Evolutionary conservation across 2,113 vertebrate genomes (phyloP).

Genomic region (Caranx ignobilis): DNA sequence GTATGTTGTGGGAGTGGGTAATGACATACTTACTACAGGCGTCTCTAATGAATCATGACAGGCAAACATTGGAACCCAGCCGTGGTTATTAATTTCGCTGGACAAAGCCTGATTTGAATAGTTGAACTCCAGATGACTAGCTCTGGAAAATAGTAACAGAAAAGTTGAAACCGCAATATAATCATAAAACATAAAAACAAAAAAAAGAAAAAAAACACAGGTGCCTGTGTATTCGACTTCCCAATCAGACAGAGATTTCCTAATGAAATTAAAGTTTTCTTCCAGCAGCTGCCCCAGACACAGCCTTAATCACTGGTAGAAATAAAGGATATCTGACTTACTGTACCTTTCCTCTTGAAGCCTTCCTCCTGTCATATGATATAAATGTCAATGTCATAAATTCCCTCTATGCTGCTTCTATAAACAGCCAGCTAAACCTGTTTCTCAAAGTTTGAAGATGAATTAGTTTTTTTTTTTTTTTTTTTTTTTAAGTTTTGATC

Average conservation of each 20-base stretch:
- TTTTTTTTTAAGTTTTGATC: too few species aligned
- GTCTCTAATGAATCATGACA: constrained; percentile 65
- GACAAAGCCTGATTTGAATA: constrained; percentile 48
- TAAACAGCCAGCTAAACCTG: too few species aligned
- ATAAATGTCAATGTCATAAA: not conserved
- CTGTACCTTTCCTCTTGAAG: not conserved
- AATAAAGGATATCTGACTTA: not conserved
- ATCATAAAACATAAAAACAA: too few species aligned
- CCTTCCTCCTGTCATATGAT: not conserved
- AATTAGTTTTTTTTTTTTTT: too few species aligned
- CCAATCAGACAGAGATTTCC: too few species aligned
- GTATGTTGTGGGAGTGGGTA: constrained; percentile 58
- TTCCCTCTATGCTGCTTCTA: too few species aligned
- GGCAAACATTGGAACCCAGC: constrained; percentile 54
- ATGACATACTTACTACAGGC: constrained; percentile 70
- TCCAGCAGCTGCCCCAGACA: not conserved
- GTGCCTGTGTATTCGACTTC: too few species aligned
- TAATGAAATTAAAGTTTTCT: too few species aligned
- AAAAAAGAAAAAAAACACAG: too few species aligned
- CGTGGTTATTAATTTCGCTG: constrained; percentile 50
- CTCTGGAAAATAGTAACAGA: not conserved
- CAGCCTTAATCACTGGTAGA: not conserved
- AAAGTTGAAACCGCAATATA: too few species aligned
- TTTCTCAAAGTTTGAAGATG: too few species aligned
- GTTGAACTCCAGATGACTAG: not conserved